phyloP scores from a whole-genome alignment of 2,888 invertebrate species.

The Metellina segmentata region DNA sequence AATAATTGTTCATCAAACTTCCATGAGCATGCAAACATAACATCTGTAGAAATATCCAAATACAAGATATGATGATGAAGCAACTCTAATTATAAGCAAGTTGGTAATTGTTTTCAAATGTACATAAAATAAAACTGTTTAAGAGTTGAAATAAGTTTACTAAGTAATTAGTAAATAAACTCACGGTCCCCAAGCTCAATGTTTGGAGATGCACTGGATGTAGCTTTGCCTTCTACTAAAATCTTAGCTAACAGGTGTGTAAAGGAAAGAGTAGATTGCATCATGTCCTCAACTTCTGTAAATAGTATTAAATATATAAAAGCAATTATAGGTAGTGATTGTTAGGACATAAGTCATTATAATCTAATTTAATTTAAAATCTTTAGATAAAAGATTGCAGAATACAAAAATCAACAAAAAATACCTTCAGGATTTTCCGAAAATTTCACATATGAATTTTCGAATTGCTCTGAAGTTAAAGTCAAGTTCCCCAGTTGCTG shows the following conservation, averaged over 20 bases:
- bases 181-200: slow-evolving; percentile 81
- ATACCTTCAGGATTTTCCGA: slow-evolving; percentile 59
- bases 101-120: background rate
- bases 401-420: background rate
- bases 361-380: too few relatives aligned
- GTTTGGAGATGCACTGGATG: slow-evolving; percentile 87
- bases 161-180: background rate
- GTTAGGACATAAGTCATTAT: too few relatives aligned
- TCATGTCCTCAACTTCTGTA: slow-evolving; percentile 80
- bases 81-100: background rate
- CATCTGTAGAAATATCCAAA: background rate
- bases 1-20: too few relatives aligned
- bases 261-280: slow-evolving; percentile 83
- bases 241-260: slow-evolving; percentile 85
- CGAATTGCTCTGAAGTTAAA: slow-evolving; percentile 50
- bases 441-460: slow-evolving; percentile 59
- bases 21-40: too few relatives aligned
- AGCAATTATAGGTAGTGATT: background rate
- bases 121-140: background rate
- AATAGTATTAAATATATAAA: background rate
- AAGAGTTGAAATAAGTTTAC: background rate
- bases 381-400: too few relatives aligned
- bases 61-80: background rate
- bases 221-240: slow-evolving; percentile 88
- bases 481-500: slow-evolving; percentile 67